A percentile compares a stretch with the other conserved stretches of the same genome.
phyloP scores from a whole-genome alignment of 1,140 invertebrate species.

The Probaryconus sp. region DNA sequence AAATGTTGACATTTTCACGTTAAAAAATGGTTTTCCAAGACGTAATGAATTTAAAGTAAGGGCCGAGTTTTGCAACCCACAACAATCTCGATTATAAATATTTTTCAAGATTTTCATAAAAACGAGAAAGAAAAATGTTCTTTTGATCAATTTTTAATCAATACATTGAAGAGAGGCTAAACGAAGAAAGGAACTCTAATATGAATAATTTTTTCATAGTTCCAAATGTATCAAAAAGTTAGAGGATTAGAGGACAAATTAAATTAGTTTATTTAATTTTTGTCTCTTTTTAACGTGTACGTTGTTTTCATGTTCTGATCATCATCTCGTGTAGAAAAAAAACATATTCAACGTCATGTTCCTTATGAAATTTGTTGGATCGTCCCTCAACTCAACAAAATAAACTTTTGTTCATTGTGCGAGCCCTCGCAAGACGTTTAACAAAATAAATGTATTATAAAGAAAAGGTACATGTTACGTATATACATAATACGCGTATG shows the following conservation, averaged over 20 bases:
- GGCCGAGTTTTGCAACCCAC: conserved; percentile 19
- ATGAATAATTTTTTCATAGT: too few relatives aligned
- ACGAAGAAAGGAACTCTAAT: conserved; percentile 14
- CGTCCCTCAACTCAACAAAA: conserved; percentile 39
- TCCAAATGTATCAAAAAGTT: too few relatives aligned
- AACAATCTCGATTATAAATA: background rate
- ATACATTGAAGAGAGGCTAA: conserved; percentile 11
- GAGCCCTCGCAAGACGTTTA: conserved; percentile 60
- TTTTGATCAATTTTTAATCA: conserved; percentile 13
- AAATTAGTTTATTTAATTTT: too few relatives aligned
- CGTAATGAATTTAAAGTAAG: too few relatives aligned
- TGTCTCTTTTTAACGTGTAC: too few relatives aligned
- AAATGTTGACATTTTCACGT: too few relatives aligned
- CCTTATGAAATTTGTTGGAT: conserved; percentile 17
- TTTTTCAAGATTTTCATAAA: conserved; percentile 19
- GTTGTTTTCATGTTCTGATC: too few relatives aligned
- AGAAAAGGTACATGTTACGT: conserved; percentile 57
- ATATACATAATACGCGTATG: conserved; percentile 47
- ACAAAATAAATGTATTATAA: conserved; percentile 62
- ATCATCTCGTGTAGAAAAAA: too few relatives aligned
- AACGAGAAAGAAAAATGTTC: too few relatives aligned
- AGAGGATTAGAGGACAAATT: too few relatives aligned
- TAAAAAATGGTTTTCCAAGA: too few relatives aligned
- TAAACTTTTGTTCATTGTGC: conserved; percentile 56
- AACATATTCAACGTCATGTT: conserved; percentile 19